Evolutionary conservation across 2,797 vertebrate species (phyloP).

Genomic region (Epinephelus malabaricus): DNA sequence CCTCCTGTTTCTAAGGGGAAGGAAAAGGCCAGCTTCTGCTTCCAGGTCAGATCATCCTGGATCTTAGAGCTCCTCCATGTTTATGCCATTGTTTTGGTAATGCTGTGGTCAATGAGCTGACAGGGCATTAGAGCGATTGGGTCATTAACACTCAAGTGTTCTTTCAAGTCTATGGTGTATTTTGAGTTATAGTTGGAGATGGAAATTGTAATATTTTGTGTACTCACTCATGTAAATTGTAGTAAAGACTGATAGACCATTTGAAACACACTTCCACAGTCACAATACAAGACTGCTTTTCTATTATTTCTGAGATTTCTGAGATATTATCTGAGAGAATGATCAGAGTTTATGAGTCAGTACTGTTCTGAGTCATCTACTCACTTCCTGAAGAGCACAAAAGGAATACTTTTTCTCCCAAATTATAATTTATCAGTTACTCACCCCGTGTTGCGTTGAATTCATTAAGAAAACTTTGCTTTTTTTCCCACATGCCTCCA

Average conservation of each 20-base stretch:
- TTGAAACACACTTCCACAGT: no score
- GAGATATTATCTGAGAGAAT: no score
- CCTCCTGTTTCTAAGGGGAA: constrained; percentile 92
- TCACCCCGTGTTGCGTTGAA: no score
- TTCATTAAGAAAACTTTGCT: no score
- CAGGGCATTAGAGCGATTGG: fast-evolving
- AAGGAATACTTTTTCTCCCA: no score
- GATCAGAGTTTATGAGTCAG: neutral
- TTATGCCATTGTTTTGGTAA: neutral
- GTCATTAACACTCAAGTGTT: neutral
- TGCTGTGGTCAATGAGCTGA: neutral
- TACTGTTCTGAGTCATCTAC: neutral
- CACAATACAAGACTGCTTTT: no score
- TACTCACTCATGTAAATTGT: neutral
- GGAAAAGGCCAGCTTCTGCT: constrained; percentile 92
- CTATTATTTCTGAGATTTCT: no score
- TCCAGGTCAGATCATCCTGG: constrained; percentile 87
- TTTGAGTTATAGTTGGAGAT: neutral
- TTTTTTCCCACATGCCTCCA: no score
- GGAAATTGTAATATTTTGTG: neutral
- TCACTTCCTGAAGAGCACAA: neutral
- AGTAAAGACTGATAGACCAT: neutral
- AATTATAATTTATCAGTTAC: no score
- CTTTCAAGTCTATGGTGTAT: neutral
- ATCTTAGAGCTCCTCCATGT: fast-evolving